Evolutionary conservation across 2,888 invertebrate genomes (phyloP).

Genomic region (Cerastis rubricosa): DNA sequence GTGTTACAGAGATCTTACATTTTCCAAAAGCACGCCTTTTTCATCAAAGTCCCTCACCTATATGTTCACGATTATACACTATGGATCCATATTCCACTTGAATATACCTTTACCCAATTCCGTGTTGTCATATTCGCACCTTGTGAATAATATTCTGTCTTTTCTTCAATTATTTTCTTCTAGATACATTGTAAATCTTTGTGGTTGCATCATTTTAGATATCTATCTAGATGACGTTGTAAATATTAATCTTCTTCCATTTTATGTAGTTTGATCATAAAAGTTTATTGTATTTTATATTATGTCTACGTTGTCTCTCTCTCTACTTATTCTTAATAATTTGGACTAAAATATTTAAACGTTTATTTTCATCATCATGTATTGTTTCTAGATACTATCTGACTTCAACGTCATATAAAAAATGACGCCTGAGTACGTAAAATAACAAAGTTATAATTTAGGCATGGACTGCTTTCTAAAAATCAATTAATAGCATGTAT

Average conservation of each 20-base stretch:
- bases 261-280: slow-evolving; percentile 69
- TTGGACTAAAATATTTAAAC: slow-evolving; percentile 50
- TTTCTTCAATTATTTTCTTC: slow-evolving; percentile 80
- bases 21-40: slow-evolving; percentile 87
- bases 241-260: slow-evolving; percentile 64
- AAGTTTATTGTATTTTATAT: slow-evolving; percentile 54
- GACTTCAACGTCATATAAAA: slow-evolving; percentile 61
- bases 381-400: slow-evolving; percentile 68
- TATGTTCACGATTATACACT: slow-evolving; percentile 80
- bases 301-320: slow-evolving; percentile 51
- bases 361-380: slow-evolving; percentile 61
- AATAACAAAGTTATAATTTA: slow-evolving; percentile 59
- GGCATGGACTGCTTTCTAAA: slow-evolving; percentile 60
- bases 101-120: slow-evolving; percentile 76
- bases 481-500: slow-evolving; percentile 52
- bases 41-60: slow-evolving; percentile 83
- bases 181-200: slow-evolving; percentile 70
- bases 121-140: slow-evolving; percentile 86
- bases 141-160: slow-evolving; percentile 89
- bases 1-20: slow-evolving; percentile 83
- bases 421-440: slow-evolving; percentile 64
- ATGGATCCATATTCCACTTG: slow-evolving; percentile 79
- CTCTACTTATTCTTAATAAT: slow-evolving; percentile 38
- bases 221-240: slow-evolving; percentile 62
- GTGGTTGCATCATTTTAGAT: slow-evolving; percentile 58